Evolutionary conservation across 2,113 vertebrate species (phyloP).

Genomic region (Sinocyclocheilus anshuiensis): DNA sequence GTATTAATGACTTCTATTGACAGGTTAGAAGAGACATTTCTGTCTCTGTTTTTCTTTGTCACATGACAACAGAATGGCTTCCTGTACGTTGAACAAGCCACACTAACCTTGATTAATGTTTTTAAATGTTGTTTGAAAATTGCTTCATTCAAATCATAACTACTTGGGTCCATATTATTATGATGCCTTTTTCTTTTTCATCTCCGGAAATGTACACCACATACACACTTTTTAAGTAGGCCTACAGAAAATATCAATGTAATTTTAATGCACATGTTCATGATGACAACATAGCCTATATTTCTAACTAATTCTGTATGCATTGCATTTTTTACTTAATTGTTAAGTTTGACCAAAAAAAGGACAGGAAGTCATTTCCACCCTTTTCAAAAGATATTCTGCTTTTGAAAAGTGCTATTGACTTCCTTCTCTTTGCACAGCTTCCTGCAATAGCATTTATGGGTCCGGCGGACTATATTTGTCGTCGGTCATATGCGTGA

Average conservation of each 20-base stretch:
- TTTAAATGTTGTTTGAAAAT: not conserved
- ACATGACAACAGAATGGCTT: not conserved
- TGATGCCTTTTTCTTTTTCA: not conserved
- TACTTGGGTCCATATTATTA: not conserved
- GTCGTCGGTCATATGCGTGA: slow-evolving; percentile 10
- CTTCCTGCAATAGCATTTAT: slow-evolving; percentile 21
- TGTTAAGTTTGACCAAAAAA: not conserved
- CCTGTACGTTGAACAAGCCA: not conserved
- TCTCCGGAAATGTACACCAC: not conserved
- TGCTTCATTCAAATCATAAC: not conserved
- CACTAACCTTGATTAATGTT: not conserved
- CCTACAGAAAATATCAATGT: not conserved
- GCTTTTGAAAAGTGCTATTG: not conserved
- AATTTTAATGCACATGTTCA: not conserved
- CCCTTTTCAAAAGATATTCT: not conserved
- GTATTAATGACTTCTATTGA: not conserved
- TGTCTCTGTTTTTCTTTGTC: not conserved
- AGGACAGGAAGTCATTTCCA: not conserved
- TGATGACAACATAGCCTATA: not conserved
- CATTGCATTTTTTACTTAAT: not conserved
- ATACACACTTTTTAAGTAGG: not conserved
- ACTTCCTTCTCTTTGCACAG: not conserved
- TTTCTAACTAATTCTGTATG: not conserved
- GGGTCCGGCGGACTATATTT: slow-evolving; percentile 6
- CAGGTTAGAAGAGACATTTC: not conserved